Conservation (phyloP, 2,888 invertebrate species). For the Parnassius smintheus region DNA sequence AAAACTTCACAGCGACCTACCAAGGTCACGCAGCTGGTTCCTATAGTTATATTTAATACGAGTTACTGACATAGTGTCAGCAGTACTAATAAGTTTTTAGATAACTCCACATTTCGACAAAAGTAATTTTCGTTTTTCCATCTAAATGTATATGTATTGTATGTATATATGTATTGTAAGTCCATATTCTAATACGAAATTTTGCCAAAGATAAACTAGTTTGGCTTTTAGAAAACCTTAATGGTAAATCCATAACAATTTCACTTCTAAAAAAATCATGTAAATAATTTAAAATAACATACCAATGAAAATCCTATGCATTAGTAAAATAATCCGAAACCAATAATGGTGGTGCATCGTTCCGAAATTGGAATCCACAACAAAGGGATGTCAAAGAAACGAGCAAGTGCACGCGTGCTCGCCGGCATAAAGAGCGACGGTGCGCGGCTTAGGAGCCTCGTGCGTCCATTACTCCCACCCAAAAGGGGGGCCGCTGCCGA, state of each 20-base stretch:
- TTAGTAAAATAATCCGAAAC: slow-evolving; percentile 37
- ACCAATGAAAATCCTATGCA: slow-evolving; percentile 21
- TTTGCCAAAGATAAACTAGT: no score
- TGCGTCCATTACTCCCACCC: slow-evolving; percentile 75
- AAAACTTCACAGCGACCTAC: slow-evolving; percentile 78
- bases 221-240: no score
- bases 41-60: slow-evolving; percentile 49
- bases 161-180: no score
- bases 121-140: no score
- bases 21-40: slow-evolving; percentile 66
- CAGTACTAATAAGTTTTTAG: no score
- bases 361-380: slow-evolving; percentile 74
- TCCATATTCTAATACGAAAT: no score
- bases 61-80: slow-evolving; percentile 21
- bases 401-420: slow-evolving; percentile 76
- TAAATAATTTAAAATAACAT: neutral
- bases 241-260: no score
- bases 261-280: neutral
- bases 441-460: slow-evolving; percentile 70
- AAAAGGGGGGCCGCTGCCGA: slow-evolving; percentile 33
- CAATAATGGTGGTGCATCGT: slow-evolving; percentile 43
- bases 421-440: slow-evolving; percentile 72
- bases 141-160: no score
- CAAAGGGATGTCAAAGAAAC: slow-evolving; percentile 78
- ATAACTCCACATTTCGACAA: no score